A percentile compares a stretch with the other conserved stretches of the same genome.
These are phyloP conservation scores for Heteropelma amictum DNA, from an alignment of 2,888 invertebrate species.

Conservation along the genomic window DNA sequence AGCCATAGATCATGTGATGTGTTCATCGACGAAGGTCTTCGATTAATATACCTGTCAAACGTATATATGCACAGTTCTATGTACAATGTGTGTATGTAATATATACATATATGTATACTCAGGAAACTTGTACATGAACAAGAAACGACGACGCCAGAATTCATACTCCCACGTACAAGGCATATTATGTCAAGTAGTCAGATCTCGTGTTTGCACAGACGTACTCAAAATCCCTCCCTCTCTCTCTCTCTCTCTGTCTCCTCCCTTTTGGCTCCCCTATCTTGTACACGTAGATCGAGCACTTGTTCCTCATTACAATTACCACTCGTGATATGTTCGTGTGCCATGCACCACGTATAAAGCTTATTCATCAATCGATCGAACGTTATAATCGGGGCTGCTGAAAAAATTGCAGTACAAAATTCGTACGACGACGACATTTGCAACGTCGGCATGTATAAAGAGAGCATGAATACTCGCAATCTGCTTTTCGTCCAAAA, in stretches of 20 bases:
- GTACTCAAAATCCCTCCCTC: constrained; percentile 30
- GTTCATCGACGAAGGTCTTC: constrained; percentile 16
- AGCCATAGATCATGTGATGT: constrained; percentile 20
- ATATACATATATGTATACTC: neutral
- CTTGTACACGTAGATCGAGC: constrained; percentile 28
- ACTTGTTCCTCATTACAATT: constrained; percentile 48
- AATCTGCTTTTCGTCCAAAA: too few species aligned
- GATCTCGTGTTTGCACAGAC: constrained; percentile 50
- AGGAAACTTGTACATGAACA: neutral
- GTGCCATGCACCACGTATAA: neutral
- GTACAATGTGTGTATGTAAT: neutral
- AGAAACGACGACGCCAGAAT: constrained; percentile 21
- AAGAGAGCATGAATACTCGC: too few species aligned
- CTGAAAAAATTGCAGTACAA: neutral
- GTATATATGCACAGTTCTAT: too few species aligned
- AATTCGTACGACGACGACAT: neutral
- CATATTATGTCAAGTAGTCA: constrained; percentile 47
- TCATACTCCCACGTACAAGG: constrained; percentile 32
- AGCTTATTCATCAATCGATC: constrained; percentile 26
- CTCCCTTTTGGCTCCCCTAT: neutral
- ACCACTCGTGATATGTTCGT: constrained; percentile 37
- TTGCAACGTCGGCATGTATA: neutral
- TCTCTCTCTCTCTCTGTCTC: neutral
- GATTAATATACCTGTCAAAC: constrained; percentile 5
- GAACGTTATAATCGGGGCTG: neutral